Evolutionary conservation across 2,888 invertebrate species (phyloP).

Genomic region (Coelopa pilipes): DNA sequence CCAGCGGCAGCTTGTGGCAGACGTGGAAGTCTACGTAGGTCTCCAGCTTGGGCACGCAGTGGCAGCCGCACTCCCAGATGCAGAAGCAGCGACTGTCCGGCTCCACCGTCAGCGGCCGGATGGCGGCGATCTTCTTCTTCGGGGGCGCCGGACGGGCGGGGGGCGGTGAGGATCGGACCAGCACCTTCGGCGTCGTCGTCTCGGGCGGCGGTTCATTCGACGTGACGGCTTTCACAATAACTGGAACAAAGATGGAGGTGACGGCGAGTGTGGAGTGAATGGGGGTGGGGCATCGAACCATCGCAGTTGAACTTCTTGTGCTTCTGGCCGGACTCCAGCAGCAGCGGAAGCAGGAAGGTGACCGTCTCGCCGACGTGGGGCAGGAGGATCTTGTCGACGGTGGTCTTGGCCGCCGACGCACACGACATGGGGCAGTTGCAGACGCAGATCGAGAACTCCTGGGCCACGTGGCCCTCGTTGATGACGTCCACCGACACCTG

Average conservation of each 20-base stretch:
- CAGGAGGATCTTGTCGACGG: constrained; percentile 48
- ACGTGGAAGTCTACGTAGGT: constrained; percentile 49
- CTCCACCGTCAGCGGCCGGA: constrained; percentile 52
- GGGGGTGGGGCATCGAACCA: constrained; percentile 49
- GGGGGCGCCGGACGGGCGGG: no score
- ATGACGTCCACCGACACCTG: constrained; percentile 54
- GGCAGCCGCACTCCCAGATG: constrained; percentile 59
- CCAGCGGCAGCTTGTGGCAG: constrained; percentile 51
- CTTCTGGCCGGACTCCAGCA: constrained; percentile 44
- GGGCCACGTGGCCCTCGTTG: constrained; percentile 50
- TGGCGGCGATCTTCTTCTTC: constrained; percentile 36
- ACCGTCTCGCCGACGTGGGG: constrained; percentile 54
- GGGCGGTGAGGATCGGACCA: background rate
- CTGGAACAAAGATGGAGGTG: no score
- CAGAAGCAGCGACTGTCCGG: constrained; percentile 58
- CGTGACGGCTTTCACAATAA: no score
- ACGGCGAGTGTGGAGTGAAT: background rate
- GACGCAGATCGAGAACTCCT: constrained; percentile 52
- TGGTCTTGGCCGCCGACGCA: constrained; percentile 44
- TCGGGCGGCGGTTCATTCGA: no score
- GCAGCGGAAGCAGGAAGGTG: constrained; percentile 55
- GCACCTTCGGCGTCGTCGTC: no score
- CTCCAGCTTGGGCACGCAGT: constrained; percentile 55
- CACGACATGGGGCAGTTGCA: constrained; percentile 51
- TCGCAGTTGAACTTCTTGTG: constrained; percentile 51